phyloP scores from a whole-genome alignment of 2,797 vertebrate species.

The Diceros bicornis region DNA sequence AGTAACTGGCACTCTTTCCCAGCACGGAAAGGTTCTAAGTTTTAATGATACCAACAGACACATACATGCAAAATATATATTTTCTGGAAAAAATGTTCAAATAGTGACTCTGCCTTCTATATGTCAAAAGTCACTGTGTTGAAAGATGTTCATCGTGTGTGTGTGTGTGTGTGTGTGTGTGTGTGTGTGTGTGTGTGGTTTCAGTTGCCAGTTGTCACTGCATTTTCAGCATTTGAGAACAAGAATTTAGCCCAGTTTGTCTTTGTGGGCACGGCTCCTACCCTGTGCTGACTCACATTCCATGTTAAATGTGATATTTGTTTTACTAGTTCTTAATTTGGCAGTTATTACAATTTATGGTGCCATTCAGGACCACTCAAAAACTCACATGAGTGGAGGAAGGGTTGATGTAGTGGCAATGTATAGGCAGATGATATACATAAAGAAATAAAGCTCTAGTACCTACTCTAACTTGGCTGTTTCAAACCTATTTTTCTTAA shows the following conservation, averaged over 20 bases:
- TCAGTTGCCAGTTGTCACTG: background rate
- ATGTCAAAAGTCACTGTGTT: background rate
- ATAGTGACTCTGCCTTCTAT: background rate
- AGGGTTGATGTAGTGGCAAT: rapidly evolving
- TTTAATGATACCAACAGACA: background rate
- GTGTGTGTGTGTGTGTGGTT: background rate
- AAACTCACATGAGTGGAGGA: background rate
- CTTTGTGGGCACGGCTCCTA: background rate
- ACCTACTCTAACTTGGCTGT: background rate
- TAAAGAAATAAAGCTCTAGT: background rate
- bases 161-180: background rate
- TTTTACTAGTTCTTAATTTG: background rate
- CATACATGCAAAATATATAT: background rate
- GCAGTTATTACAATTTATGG: background rate
- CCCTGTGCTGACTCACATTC: background rate
- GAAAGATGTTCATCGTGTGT: background rate
- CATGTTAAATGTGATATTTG: background rate
- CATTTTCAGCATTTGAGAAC: background rate
- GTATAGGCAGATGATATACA: background rate
- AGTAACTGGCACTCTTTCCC: background rate
- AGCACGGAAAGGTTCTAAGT: background rate
- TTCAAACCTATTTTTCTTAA: background rate
- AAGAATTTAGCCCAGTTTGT: background rate
- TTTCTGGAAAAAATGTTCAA: background rate
- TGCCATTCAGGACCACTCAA: background rate